A percentile compares a stretch with the other conserved stretches of the same genome.
These are phyloP conservation scores for Euphonia xanthogaster DNA, from an alignment of 2,797 vertebrate genomes.

Conservation along the genomic window DNA sequence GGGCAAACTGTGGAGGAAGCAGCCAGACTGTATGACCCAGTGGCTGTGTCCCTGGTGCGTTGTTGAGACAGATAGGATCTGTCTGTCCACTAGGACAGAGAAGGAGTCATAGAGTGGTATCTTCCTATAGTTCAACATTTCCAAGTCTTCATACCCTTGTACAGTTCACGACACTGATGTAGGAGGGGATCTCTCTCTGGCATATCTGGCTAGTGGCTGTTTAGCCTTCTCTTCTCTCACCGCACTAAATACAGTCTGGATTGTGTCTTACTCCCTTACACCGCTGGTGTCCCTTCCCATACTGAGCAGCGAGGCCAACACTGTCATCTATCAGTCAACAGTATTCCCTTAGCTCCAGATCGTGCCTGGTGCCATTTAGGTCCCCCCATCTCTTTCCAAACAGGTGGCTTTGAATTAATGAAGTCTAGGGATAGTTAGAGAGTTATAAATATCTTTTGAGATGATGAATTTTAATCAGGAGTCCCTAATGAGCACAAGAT, in stretches of 20 bases:
- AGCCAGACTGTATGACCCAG: neutral
- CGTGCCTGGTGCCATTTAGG: neutral
- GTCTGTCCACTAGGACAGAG: neutral
- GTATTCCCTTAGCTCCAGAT: neutral
- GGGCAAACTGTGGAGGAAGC: neutral
- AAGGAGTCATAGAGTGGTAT: neutral
- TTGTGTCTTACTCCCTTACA: neutral
- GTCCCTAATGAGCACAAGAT: constrained; percentile 26
- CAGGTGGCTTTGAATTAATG: constrained; percentile 29
- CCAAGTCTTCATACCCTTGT: neutral
- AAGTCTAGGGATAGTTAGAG: neutral
- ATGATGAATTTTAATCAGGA: constrained; percentile 59
- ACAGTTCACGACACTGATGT: neutral
- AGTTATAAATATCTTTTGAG: constrained; percentile 56
- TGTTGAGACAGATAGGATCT: neutral
- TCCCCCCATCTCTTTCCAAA: neutral
- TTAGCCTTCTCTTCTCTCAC: neutral
- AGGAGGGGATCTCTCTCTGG: neutral
- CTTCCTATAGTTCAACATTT: neutral
- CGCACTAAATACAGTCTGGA: neutral
- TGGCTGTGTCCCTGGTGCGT: neutral
- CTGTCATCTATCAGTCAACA: neutral
- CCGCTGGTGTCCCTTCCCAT: neutral
- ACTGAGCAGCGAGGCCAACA: fast-evolving
- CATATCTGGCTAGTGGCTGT: neutral